Percentiles rank a stretch among this genome's conserved stretches.
Evolutionary conservation across 2,797 vertebrate species (phyloP).

Genomic region (Cossypha caffra): DNA sequence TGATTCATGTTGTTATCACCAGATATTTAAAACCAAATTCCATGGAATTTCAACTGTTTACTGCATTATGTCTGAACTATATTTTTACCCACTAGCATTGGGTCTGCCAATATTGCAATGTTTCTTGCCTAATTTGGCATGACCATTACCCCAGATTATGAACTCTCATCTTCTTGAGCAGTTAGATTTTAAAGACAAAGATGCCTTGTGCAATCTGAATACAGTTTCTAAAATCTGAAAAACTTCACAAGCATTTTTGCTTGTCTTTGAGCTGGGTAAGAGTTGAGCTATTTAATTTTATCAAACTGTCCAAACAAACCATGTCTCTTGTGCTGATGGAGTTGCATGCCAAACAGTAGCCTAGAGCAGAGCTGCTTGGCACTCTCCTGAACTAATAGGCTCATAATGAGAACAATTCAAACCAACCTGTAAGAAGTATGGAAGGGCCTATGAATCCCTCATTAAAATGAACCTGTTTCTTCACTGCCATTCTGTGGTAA

Average conservation of each 20-base stretch:
- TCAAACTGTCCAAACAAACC: neutral
- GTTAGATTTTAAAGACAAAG: neutral
- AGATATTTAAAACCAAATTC: neutral
- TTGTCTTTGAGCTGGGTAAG: neutral
- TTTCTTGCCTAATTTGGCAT: neutral
- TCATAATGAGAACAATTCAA: slow-evolving; percentile 19
- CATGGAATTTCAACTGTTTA: neutral
- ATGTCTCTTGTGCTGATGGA: neutral
- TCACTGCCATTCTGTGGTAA: neutral
- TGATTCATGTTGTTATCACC: neutral
- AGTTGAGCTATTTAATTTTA: neutral
- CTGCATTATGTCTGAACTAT: neutral
- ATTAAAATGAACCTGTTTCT: neutral
- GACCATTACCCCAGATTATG: neutral
- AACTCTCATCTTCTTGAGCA: neutral
- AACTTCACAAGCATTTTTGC: neutral
- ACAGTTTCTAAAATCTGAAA: neutral
- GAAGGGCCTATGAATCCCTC: neutral
- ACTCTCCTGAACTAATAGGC: neutral
- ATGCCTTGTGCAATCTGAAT: neutral
- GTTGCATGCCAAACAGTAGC: neutral
- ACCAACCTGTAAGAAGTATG: neutral
- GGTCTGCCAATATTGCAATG: neutral
- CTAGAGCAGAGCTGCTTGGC: neutral
- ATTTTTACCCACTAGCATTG: neutral